Base-by-base conservation (phyloP, 2,888 invertebrate genomes). In the Acrobasis suavella region DNA sequence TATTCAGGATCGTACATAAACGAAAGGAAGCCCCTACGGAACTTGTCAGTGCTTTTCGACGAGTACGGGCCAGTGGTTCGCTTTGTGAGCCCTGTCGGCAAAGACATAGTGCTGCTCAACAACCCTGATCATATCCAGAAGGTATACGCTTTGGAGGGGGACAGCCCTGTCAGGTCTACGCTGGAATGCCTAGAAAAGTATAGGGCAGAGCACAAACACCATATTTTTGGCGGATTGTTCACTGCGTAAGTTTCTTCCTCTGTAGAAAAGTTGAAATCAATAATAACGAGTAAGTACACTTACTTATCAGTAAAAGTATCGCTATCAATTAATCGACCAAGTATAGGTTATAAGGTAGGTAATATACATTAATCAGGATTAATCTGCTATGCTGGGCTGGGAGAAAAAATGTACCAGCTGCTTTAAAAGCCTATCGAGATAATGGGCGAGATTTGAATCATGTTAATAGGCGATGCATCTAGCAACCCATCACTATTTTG, bases 1-100 rank as follows among this genome's bases (percentile, higher is more conserved):
- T 70, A 72, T 72, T 42, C 70, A 91, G 91, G 83, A 14, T 73
- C 83, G 9, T 83, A 80, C 62, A 64, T 86, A 14, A 81, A 74
- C 58, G 78, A 78, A 9, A 82, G 78, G 64, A 86, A 82, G 58
- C 81, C 86, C 0, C 32, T 84, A 32, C 83, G 80, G 66, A 83
- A 80, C 65, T 72, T 91, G 5, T 84, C 91, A 0, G 70, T 75
- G 7, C 74, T 92, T 1, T 92, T 92, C 66, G 89, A 92, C 60
- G 85, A 91, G 67, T 95, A 95, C 68, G 95, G 95, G 0, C 95
- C 95, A 0, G 93, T 95, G 2, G 95, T 95, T 9, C 92, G 95
- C 60, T 90, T 95, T 59, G 93, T 94, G 22, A 95, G 95, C 37
- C 95, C 95, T 0, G 87, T 95, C 52, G 94, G 94, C 0, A 92